Percentiles rank a stretch among this genome's conserved stretches.
Conservation (phyloP, 2,888 invertebrate genomes). For the Pharmacophagus antenor region DNA sequence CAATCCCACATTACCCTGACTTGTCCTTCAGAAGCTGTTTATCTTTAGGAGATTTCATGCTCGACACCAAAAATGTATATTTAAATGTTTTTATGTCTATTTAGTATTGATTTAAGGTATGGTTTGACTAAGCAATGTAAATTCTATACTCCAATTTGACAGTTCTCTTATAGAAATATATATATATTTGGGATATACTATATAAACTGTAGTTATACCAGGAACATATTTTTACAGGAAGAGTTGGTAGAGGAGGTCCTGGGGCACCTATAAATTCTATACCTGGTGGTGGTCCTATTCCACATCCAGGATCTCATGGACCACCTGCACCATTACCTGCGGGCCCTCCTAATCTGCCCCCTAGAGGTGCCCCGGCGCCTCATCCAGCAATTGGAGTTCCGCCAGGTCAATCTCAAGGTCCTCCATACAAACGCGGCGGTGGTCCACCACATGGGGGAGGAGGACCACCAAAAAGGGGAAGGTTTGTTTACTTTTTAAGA, state of each 20-base stretch:
- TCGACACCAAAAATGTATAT: too few relatives aligned
- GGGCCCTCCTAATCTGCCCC: slow-evolving; percentile 37
- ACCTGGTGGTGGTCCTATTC: slow-evolving; percentile 32
- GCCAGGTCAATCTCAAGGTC: slow-evolving; percentile 38
- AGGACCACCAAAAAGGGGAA: slow-evolving; percentile 68
- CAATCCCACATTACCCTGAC: too few relatives aligned
- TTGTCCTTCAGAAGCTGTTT: too few relatives aligned
- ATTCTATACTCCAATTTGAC: too few relatives aligned
- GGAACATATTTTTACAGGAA: slow-evolving; percentile 38
- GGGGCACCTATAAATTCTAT: slow-evolving; percentile 46
- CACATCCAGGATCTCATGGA: slow-evolving; percentile 34
- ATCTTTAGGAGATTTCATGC: too few relatives aligned
- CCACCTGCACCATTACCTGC: slow-evolving; percentile 36
- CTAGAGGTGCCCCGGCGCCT: slow-evolving; percentile 40
- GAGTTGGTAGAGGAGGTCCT: slow-evolving; percentile 52
- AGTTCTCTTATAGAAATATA: too few relatives aligned
- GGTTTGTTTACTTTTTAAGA: slow-evolving; percentile 42
- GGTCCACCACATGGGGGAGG: slow-evolving; percentile 62
- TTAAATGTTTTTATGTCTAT: too few relatives aligned
- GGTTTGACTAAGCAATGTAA: too few relatives aligned
- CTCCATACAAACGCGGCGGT: slow-evolving; percentile 63
- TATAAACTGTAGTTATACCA: too few relatives aligned
- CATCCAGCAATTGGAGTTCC: slow-evolving; percentile 40
- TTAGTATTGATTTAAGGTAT: too few relatives aligned
- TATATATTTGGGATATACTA: too few relatives aligned